Conservation (phyloP, 2,113 vertebrate species). For the Cebidichthys violaceus region DNA sequence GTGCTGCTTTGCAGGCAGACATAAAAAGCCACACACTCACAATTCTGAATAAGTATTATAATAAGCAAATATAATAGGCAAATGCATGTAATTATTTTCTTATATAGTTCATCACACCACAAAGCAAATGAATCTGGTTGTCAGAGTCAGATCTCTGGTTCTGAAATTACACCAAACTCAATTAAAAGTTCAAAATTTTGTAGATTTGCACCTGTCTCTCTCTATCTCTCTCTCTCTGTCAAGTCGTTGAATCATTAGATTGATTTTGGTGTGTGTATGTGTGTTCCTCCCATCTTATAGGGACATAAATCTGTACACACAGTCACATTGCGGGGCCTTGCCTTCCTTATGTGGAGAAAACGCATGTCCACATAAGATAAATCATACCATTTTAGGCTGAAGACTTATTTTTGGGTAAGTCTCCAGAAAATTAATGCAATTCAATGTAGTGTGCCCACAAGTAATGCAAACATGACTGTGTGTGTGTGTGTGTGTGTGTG, state of each 20-base stretch:
- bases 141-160: background rate
- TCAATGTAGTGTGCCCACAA: too few relatives aligned
- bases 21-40: background rate
- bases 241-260: background rate
- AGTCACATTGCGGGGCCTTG: too few relatives aligned
- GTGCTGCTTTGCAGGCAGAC: background rate
- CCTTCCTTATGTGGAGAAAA: background rate
- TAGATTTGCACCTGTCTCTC: too few relatives aligned
- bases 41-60: background rate
- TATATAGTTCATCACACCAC: background rate
- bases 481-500: too few relatives aligned
- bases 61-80: background rate
- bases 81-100: background rate
- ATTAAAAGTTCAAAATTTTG: background rate
- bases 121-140: background rate
- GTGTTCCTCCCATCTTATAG: background rate
- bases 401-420: too few relatives aligned
- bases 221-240: background rate
- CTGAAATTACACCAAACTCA: background rate
- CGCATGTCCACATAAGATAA: background rate
- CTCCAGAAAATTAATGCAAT: too few relatives aligned
- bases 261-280: background rate
- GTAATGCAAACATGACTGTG: too few relatives aligned
- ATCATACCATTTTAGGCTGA: background rate
- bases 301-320: background rate